Base-by-base conservation (phyloP, 2,113 vertebrate genomes). In the Lipophrys pholis region DNA sequence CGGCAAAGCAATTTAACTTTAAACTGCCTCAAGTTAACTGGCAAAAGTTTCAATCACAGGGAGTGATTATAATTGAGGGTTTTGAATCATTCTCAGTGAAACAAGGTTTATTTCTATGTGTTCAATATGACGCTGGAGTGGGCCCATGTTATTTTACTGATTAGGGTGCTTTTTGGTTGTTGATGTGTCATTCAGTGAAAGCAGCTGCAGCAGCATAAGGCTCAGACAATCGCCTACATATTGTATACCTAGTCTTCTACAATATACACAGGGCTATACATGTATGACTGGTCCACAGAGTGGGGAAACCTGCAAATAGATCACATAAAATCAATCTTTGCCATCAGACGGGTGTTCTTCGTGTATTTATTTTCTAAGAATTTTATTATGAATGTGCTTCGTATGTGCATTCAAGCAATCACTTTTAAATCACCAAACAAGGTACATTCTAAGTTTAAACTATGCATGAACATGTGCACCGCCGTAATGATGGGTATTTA, bases 61-160 rank as follows among this genome's bases (percentile, higher is more conserved):
- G 30, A 21, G 10, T 49, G 12, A 69, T 54, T 59, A 16, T 42
- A 57, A 82, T 66, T 52, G 1, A 5, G 36, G 45, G 3, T 9
- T 21, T 60, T 10, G 16, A 38, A 69, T 21, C 16, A 8, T 42
- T 64, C 1, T 0, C 61, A 8, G 0, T 38, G 30, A 53, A 42
- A 30, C 21, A 36, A 14, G 11, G 5, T 21, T 30, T 39, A 17
- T 40, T 77, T 63, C 12, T 3, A 11, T 39, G n/a, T 7, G 5
- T 42, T 35, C 30, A 30, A 39, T 58, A 10, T 0, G 0, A 39
- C 3, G 9, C 36, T 0, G 0, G 16, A 35, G 14, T 3, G 1
- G 21, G 16, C 48, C 21, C 40, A 30, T 35, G 46, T 45, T 40
- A 45, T 59, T 67, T 50, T 10, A 0, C 36, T 66, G 54, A 73